Evolutionary conservation across 2,888 invertebrate genomes (phyloP).

Genomic region (Petrolisthes cinctipes): DNA sequence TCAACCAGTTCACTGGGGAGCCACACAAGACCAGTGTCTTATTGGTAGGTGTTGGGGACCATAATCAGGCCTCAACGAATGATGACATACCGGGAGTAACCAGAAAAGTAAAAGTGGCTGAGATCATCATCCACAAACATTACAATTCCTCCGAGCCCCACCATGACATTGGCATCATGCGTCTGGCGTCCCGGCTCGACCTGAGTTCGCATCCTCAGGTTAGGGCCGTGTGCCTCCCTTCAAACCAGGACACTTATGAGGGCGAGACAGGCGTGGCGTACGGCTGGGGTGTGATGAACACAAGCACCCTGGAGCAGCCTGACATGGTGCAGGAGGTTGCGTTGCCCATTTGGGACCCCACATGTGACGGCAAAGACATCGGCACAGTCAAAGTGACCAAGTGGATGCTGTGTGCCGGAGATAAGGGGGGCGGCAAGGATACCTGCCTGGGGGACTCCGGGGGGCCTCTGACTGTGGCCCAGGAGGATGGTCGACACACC

Average conservation of each 20-base stretch:
- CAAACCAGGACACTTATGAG: neutral
- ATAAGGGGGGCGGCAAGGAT: constrained; percentile 27
- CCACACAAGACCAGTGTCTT: neutral
- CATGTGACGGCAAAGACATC: constrained; percentile 8
- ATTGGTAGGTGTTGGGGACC: constrained; percentile 36
- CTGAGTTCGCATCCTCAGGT: constrained; percentile 16
- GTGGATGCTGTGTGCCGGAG: constrained; percentile 31
- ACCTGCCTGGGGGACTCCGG: constrained; percentile 57
- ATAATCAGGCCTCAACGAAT: constrained; percentile 15
- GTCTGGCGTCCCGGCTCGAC: constrained; percentile 5
- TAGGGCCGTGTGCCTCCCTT: constrained; percentile 21
- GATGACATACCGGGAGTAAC: constrained; percentile 28
- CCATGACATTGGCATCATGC: constrained; percentile 34
- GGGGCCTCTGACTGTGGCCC: constrained; percentile 47
- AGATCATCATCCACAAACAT: constrained; percentile 24
- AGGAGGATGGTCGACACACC: neutral
- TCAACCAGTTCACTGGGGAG: neutral
- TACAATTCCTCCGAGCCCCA: constrained; percentile 6
- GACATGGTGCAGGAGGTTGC: constrained; percentile 17
- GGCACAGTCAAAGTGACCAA: neutral
- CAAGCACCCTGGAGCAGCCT: neutral
- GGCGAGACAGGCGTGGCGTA: constrained; percentile 11
- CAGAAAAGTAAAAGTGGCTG: neutral
- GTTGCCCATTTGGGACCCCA: neutral
- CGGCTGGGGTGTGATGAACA: constrained; percentile 28